phyloP scores from a whole-genome alignment of 2,113 vertebrate species.

The Xenopus laevis region DNA sequence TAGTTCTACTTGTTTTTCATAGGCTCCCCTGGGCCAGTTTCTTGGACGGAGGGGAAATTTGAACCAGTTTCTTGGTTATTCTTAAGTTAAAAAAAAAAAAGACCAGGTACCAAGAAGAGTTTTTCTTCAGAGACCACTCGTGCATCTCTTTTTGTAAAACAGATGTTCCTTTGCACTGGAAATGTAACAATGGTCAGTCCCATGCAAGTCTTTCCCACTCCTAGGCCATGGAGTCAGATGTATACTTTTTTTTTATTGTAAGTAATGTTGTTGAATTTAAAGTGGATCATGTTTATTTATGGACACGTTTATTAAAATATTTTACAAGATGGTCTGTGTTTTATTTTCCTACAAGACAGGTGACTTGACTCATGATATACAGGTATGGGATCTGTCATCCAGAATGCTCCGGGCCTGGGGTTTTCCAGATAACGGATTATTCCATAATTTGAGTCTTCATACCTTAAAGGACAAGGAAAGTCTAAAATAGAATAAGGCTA shows the following conservation, averaged over 20 bases:
- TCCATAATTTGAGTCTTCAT: too few species aligned
- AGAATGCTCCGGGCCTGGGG: too few species aligned
- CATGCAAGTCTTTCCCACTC: conserved; percentile 22
- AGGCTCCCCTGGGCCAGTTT: conserved; percentile 65
- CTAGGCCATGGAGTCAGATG: conserved; percentile 32
- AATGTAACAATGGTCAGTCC: conserved; percentile 30
- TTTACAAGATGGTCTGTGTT: conserved; percentile 12
- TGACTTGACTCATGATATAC: too few species aligned
- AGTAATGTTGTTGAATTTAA: conserved; percentile 39
- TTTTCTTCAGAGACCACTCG: conserved; percentile 22
- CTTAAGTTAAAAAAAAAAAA: conserved; percentile 1
- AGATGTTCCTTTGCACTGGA: conserved; percentile 39
- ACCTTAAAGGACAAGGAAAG: too few species aligned
- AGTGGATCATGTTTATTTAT: conserved; percentile 46
- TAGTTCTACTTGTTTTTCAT: conserved; percentile 62
- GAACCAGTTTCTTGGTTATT: conserved; percentile 6
- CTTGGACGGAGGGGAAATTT: conserved; percentile 58
- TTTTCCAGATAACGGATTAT: too few species aligned
- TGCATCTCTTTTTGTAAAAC: conserved; percentile 30
- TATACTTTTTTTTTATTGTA: conserved; percentile 42
- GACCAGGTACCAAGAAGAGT: conserved; percentile 30
- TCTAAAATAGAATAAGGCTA: too few species aligned
- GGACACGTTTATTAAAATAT: conserved; percentile 42
- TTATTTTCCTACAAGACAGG: too few species aligned
- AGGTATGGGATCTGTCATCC: too few species aligned